Evolutionary conservation across 1,140 invertebrate genomes (phyloP), one percentile per base, ranked within the genome.

Genomic region (Odontomachus brunneus): DNA sequence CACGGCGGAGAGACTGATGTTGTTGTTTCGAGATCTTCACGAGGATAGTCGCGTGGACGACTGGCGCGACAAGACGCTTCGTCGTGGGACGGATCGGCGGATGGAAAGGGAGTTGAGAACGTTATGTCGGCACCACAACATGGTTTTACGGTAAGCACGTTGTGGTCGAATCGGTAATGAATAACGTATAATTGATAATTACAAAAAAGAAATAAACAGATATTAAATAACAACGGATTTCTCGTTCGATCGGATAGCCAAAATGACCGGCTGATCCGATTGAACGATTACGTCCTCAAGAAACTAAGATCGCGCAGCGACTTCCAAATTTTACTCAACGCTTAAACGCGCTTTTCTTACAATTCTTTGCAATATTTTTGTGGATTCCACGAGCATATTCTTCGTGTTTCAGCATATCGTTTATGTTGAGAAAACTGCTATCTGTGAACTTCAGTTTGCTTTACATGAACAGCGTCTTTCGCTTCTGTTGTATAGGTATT

Each of bases 401-500:
- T 44, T 44, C 59, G 57, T 82, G 12, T 88, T 87, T 9, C 22
- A 90, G 89, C 4, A 74, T 76, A 19, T 59, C 86, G 9, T 48
- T 38, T 17, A 69, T 82, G 29, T 60, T 89, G 59, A 88, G 59
- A 19, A 62, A 78, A 49, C 19, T 90, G 15, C 19, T 90, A 0
- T 82, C 84, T 3, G 73, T 84, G 1, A 89, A 88, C 33, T 60
- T 90, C 17, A 85, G 72, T n/a, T 0, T 88, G 11, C 33, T 88
- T 0, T 89, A 90, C 15, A 7, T 88, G 26, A 85, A 85, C 48
- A 87, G 78, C 17, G 75, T 90, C n/a, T 84, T 89, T 62, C 86
- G 85, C 2, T 87, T 90, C 57, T 88, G 89, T 53, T 89, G 90
- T 66, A 38, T 90, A 49, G 83, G 73, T 29, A 73, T 88, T 12